These are phyloP conservation scores for Tryphoninae sp. DNA, from an alignment of 2,888 invertebrate species.

Conservation along the genomic window DNA sequence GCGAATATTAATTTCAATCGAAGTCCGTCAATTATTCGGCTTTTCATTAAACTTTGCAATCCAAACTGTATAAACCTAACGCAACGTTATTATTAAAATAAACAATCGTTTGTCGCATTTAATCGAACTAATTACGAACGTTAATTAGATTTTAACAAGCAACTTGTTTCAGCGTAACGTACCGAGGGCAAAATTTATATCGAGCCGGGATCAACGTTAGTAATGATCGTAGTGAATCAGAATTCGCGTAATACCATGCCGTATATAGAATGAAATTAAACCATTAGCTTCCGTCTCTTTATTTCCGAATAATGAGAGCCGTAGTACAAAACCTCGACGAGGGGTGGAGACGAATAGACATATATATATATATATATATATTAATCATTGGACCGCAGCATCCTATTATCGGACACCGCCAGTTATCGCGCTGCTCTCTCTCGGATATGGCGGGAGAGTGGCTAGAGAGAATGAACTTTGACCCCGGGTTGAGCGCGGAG, in stretches of 20 bases:
- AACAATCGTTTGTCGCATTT: too few species aligned
- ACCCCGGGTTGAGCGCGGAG: not conserved
- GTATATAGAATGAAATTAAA: not conserved
- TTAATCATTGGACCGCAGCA: not conserved
- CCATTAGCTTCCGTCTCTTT: not conserved
- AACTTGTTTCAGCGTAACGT: too few species aligned
- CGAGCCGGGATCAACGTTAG: too few species aligned
- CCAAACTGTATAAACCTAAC: too few species aligned
- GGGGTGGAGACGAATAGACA: conserved; percentile 16
- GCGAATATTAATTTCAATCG: too few species aligned
- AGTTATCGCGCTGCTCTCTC: conserved; percentile 32
- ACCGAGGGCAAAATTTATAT: too few species aligned
- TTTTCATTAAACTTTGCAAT: too few species aligned
- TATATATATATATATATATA: conserved; percentile 16
- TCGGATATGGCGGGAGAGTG: conserved; percentile 11
- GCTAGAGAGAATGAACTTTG: conserved; percentile 27
- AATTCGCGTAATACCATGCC: not conserved
- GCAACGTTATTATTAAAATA: too few species aligned
- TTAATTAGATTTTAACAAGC: too few species aligned
- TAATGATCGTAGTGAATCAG: not conserved
- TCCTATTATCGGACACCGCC: conserved; percentile 11
- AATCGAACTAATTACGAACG: too few species aligned
- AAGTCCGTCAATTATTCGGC: too few species aligned
- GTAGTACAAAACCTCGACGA: not conserved
- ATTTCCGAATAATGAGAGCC: not conserved